Evolutionary conservation across 1,140 invertebrate species (phyloP), one percentile per base, ranked within the genome.

Genomic region (Notospermus geniculatus): DNA sequence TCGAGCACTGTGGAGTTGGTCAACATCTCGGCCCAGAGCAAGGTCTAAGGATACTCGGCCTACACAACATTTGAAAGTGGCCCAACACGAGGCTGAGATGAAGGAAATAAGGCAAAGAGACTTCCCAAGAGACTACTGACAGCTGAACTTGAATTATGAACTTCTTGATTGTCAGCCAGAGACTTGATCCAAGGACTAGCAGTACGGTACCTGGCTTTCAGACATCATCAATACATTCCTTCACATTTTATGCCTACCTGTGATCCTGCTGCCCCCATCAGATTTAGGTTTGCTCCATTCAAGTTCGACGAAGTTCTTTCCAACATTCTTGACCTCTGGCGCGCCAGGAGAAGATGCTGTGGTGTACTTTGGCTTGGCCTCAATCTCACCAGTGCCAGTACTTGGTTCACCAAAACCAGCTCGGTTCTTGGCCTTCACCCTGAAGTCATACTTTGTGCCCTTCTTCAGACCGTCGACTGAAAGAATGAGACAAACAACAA

Each of bases 361-460:
- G 87, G 86, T 85, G 78, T 90, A 92, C 89, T 98, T 97, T 52
- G 96, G 91, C 81, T 92, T 95, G 58, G 95, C 92, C 62, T 87
- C 88, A 54, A 97, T 89, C 17, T 89, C 85, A 55, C 89, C 86
- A 0, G 95, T 95, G 5, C 90, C 85, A 46, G 95, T 91, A 67
- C 94, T 97, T n/a, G 93, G 91, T 82, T 93, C 92, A 36, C 95
- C 91, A 70, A 92, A 85, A 39, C 97, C 97, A 53, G 95, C 96
- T 13, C 91, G 90, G 81, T 99, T 99, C 41, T 95, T 87, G n/a
- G 95, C 96, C 17, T 89, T 89, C 0, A 99, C 90, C 67, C 96
- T 88, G 81, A 98, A 99, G 80, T 99, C 94, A 78, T 98, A 99
- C 73, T 95, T 91, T 79, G 95, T 93, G 36, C 92, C 93, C 81